Conservation (phyloP, 2,113 vertebrate genomes). For the Tiliqua scincoides region DNA sequence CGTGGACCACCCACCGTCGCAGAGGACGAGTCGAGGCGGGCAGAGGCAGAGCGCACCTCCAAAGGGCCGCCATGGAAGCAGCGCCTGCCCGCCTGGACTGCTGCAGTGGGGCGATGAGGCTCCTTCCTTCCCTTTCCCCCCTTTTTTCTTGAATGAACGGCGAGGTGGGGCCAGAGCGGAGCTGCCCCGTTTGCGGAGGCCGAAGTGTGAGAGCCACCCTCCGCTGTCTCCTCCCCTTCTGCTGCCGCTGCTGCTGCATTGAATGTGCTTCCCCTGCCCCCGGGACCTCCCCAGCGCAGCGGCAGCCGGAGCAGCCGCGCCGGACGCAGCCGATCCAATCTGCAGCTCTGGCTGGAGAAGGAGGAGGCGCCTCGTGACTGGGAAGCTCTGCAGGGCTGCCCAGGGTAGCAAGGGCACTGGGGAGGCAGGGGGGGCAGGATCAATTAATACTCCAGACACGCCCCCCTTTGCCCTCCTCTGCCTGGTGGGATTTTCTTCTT, state of each 20-base stretch:
- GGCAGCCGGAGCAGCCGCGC: background rate
- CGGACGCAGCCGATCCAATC: constrained; percentile 6
- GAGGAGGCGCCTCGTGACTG: background rate
- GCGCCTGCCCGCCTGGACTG: background rate
- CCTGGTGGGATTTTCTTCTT: constrained; percentile 61
- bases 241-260: constrained; percentile 7
- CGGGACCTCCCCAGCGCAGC: constrained; percentile 30
- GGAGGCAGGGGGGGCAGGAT: constrained; percentile 44
- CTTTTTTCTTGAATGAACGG: constrained; percentile 49
- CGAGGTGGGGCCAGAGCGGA: constrained; percentile 29
- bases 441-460: constrained; percentile 59
- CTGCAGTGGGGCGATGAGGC: background rate
- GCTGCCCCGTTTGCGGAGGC: background rate
- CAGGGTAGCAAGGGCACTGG: constrained; percentile 5
- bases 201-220: background rate
- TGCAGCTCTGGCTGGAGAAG: background rate
- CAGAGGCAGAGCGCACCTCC: background rate
- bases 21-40: background rate
- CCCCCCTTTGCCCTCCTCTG: constrained; percentile 55
- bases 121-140: background rate
- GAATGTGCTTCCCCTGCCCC: background rate
- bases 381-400: constrained; percentile 13
- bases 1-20: constrained; percentile 3
- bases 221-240: constrained; percentile 5
- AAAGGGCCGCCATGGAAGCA: background rate